These are phyloP conservation scores for Vulpes vulpes DNA, from an alignment of 2,113 vertebrate genomes.

Conservation along the genomic window DNA sequence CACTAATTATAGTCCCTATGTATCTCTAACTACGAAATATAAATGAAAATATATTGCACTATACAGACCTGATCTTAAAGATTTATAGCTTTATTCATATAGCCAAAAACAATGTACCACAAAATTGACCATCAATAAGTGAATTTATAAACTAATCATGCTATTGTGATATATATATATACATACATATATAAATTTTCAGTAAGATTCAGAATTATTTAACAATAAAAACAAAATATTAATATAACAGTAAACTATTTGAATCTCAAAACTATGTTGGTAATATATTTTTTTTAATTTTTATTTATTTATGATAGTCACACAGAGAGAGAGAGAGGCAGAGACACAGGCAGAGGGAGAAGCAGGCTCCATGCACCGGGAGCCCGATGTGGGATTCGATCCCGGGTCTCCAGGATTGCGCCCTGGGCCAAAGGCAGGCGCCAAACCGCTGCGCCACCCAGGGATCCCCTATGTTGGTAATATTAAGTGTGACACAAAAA, in stretches of 20 bases:
- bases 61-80: not conserved
- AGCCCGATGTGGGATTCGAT: too few relatives aligned
- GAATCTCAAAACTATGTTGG: not conserved
- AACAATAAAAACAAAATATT: not conserved
- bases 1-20: not conserved
- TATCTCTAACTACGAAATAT: not conserved
- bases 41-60: not conserved
- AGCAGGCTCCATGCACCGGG: too few relatives aligned
- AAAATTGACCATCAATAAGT: not conserved
- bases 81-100: not conserved
- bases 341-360: too few relatives aligned
- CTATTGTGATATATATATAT: not conserved
- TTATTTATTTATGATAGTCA: too few relatives aligned
- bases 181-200: not conserved
- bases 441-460: too few relatives aligned
- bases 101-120: not conserved
- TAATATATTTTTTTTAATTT: too few relatives aligned
- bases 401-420: too few relatives aligned
- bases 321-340: too few relatives aligned
- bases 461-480: not conserved
- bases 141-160: not conserved
- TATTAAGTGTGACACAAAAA: not conserved
- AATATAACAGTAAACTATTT: not conserved
- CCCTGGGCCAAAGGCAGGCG: too few relatives aligned
- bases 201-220: not conserved